Conservation (phyloP, 1,140 invertebrate species). For the Temnothorax curvispinosus region DNA sequence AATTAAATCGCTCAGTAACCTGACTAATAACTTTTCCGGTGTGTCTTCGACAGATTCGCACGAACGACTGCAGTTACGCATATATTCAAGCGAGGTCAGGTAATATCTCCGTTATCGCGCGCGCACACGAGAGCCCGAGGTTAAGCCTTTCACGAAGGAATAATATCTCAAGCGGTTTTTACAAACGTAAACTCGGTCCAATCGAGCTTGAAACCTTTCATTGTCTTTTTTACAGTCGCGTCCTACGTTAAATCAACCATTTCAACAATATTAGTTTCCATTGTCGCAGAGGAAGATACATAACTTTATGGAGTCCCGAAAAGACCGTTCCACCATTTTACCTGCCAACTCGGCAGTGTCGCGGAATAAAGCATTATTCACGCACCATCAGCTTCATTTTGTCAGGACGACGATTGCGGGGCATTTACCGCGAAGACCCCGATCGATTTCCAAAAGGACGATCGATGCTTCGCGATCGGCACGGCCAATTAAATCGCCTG, state of each 20-base stretch:
- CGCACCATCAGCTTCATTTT: not conserved
- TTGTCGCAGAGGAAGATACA: not conserved
- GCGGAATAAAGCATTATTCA: not conserved
- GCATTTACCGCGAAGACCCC: not conserved
- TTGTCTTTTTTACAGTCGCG: not conserved
- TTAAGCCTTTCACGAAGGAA: constrained; percentile 71
- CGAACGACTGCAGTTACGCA: not conserved
- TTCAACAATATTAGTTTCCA: not conserved
- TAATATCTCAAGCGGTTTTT: constrained; percentile 30
- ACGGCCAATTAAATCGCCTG: constrained; percentile 5
- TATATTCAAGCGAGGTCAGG: constrained; percentile 1
- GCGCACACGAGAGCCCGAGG: constrained; percentile 55
- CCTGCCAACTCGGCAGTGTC: not conserved
- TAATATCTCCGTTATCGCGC: constrained; percentile 69
- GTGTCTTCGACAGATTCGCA: constrained; percentile 7
- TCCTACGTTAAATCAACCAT: not conserved
- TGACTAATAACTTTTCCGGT: not conserved
- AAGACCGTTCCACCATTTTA: not conserved
- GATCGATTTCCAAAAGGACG: not conserved
- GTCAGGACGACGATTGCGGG: not conserved
- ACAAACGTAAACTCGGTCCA: constrained; percentile 18
- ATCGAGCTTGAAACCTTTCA: constrained; percentile 10
- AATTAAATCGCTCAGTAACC: not conserved
- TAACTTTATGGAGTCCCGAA: not conserved
- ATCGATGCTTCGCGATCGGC: not conserved